phyloP scores from a whole-genome alignment of 2,797 vertebrate species.

The Chromis chromis region DNA sequence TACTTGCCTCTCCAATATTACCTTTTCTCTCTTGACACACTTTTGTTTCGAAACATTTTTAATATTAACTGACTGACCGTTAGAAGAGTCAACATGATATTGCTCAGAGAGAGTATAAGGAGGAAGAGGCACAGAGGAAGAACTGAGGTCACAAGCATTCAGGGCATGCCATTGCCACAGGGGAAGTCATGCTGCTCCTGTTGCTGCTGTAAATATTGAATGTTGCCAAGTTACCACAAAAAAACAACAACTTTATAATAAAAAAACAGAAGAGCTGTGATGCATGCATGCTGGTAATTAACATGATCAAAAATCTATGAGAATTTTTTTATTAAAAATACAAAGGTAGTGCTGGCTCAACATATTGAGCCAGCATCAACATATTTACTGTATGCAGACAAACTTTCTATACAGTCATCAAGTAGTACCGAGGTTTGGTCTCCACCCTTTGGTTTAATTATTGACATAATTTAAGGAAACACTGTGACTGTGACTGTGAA shows the following conservation, averaged over 20 bases:
- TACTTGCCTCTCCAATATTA: neutral
- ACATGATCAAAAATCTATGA: neutral
- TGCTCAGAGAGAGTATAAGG: slow-evolving; percentile 3
- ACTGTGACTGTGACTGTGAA: too few relatives aligned
- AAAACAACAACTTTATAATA: neutral
- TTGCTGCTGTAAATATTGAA: slow-evolving; percentile 40
- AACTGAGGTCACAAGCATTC: slow-evolving; percentile 60
- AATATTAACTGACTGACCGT: neutral
- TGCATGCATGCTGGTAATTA: neutral
- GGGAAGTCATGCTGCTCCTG: slow-evolving; percentile 46
- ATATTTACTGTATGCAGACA: too few relatives aligned
- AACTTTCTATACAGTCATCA: too few relatives aligned
- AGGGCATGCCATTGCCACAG: slow-evolving; percentile 4
- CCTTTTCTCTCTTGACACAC: neutral
- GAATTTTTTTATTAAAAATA: too few relatives aligned
- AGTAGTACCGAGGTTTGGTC: too few relatives aligned
- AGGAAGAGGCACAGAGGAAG: slow-evolving; percentile 47
- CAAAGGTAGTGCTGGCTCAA: too few relatives aligned
- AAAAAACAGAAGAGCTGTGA: neutral
- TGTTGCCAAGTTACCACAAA: slow-evolving; percentile 35
- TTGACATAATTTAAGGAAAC: neutral
- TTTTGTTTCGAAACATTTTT: too few relatives aligned
- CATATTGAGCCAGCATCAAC: too few relatives aligned
- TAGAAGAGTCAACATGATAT: slow-evolving; percentile 6
- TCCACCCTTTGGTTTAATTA: neutral